These are phyloP conservation scores for Rhinogobio ventralis DNA, from an alignment of 2,797 vertebrate species.

Conservation along the genomic window DNA sequence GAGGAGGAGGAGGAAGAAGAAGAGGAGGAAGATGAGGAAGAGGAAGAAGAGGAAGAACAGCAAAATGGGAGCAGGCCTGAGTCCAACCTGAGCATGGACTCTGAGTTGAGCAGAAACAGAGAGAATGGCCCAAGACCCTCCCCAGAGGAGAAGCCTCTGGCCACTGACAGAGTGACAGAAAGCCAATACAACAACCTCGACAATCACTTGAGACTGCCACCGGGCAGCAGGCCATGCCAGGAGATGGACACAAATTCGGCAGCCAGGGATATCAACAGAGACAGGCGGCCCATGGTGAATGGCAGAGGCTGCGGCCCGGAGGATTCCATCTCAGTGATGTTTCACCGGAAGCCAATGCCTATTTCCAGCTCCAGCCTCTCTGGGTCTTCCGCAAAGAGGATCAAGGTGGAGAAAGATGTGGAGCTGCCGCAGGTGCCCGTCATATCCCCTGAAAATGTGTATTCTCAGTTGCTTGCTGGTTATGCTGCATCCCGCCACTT, in stretches of 20 bases:
- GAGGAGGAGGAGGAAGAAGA: conserved; percentile 75
- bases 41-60: conserved; percentile 78
- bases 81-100: conserved; percentile 95
- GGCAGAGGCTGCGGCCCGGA: conserved; percentile 90
- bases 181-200: conserved; percentile 79
- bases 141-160: conserved; percentile 80
- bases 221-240: conserved; percentile 42
- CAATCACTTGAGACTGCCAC: conserved; percentile 78
- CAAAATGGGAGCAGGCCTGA: conserved; percentile 92
- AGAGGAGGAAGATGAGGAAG: conserved; percentile 74
- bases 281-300: conserved; percentile 82
- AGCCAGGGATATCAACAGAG: conserved; percentile 72
- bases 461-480: conserved; percentile 96
- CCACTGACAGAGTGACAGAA: conserved; percentile 76
- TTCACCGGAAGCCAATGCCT: conserved; percentile 92
- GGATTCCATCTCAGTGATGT: conserved; percentile 89
- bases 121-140: conserved; percentile 82
- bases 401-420: conserved; percentile 98
- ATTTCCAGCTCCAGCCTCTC: conserved; percentile 90
- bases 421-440: conserved; percentile 93
- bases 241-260: conserved; percentile 63
- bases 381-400: conserved; percentile 90
- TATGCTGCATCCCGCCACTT: conserved; percentile 96
- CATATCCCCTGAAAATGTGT: conserved; percentile 97
- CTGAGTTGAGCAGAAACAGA: conserved; percentile 73